A percentile compares a stretch with the other conserved stretches of the same genome.
Evolutionary conservation across 2,113 vertebrate genomes (phyloP).

Genomic region (Chiloscyllium plagiosum): DNA sequence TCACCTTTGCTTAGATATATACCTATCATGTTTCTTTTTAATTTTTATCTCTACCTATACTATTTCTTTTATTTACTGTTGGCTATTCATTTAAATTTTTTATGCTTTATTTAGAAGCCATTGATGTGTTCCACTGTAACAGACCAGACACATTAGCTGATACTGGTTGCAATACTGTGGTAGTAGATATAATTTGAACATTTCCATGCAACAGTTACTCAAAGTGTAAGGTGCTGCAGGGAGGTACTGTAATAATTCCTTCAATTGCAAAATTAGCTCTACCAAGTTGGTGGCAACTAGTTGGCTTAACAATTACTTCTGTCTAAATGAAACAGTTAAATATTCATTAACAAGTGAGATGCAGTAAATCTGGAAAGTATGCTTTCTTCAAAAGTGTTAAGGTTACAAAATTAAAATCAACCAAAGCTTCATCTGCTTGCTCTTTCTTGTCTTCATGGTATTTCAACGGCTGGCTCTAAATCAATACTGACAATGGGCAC

Average conservation of each 20-base stretch:
- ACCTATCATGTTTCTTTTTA: neutral
- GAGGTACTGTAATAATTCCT: neutral
- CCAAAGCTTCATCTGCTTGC: neutral
- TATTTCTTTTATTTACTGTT: neutral
- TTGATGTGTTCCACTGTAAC: neutral
- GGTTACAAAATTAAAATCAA: neutral
- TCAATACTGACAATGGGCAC: neutral
- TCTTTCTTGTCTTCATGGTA: neutral
- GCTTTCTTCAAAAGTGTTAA: slow-evolving; percentile 11
- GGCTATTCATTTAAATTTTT: neutral
- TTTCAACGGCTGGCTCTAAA: neutral
- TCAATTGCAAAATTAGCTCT: no score
- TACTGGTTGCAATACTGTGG: neutral
- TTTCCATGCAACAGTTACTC: neutral
- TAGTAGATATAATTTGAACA: neutral
- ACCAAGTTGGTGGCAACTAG: neutral
- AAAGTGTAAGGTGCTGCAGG: neutral
- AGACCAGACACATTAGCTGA: neutral
- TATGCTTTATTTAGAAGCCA: neutral
- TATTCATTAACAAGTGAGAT: neutral
- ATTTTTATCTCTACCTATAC: neutral
- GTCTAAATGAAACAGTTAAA: neutral
- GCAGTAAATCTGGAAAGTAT: neutral
- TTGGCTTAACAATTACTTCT: neutral
- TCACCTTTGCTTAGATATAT: neutral